phyloP scores from a whole-genome alignment of 2,888 invertebrate genomes.

The Drosophila neoperkinsi region DNA sequence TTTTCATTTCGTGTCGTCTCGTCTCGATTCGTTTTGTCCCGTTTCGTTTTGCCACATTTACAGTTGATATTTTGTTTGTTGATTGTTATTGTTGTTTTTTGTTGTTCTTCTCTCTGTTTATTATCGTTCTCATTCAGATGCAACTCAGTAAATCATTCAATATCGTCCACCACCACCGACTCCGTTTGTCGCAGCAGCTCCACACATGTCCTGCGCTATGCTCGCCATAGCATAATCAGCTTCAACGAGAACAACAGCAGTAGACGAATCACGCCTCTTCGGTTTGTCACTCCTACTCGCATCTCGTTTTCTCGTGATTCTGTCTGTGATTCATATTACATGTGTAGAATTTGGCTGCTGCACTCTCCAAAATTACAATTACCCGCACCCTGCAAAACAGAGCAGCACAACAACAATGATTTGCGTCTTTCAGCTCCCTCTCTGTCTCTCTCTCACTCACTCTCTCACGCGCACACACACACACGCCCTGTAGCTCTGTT shows the following conservation, averaged over 20 bases:
- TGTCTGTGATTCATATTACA: constrained; percentile 7
- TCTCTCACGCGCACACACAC: not conserved
- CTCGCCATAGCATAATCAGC: constrained; percentile 73
- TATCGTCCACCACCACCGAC: constrained; percentile 39
- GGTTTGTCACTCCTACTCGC: constrained; percentile 59
- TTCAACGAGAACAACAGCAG: constrained; percentile 49
- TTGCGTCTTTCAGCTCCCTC: constrained; percentile 52
- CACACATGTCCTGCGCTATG: constrained; percentile 70
- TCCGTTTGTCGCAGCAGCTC: constrained; percentile 61
- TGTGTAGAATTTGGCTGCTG: constrained; percentile 34
- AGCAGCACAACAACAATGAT: constrained; percentile 56
- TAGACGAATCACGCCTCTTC: constrained; percentile 67
- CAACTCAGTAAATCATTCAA: constrained; percentile 59
- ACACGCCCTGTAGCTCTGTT: not conserved
- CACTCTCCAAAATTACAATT: constrained; percentile 67
- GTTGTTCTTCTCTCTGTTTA: constrained; percentile 34
- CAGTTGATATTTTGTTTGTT: constrained; percentile 31
- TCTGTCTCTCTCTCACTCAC: not conserved
- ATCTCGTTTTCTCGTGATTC: not conserved
- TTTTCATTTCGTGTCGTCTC: constrained; percentile 14
- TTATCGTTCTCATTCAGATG: constrained; percentile 58
- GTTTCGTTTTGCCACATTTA: constrained; percentile 12
- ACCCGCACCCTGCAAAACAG: constrained; percentile 28
- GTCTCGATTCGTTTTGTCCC: constrained; percentile 11
- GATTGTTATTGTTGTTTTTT: constrained; percentile 12